Conservation (phyloP, 2,797 vertebrate species). For the Chiloscyllium punctatum region DNA sequence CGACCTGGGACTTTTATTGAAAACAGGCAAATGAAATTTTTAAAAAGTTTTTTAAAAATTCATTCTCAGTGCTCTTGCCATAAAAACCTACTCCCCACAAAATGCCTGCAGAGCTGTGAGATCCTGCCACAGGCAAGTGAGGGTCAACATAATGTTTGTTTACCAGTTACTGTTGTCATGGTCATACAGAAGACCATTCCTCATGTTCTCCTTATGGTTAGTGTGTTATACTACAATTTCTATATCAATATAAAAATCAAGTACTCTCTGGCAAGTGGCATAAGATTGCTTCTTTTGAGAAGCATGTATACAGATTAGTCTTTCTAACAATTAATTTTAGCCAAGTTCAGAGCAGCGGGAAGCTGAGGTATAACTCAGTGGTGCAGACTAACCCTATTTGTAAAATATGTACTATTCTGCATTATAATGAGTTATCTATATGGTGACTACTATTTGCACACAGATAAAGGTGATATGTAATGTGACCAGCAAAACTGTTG, state of each 20-base stretch:
- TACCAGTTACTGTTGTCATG: not conserved
- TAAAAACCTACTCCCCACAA: not conserved
- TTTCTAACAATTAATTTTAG: not conserved
- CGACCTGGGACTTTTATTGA: not conserved
- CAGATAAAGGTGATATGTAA: not conserved
- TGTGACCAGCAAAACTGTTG: not conserved
- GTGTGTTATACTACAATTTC: not conserved
- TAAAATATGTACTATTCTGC: not conserved
- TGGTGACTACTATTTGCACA: not conserved
- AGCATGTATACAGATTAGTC: not conserved
- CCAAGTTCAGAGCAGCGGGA: not conserved
- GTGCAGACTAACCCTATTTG: not conserved
- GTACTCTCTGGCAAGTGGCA: not conserved
- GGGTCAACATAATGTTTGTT: not conserved
- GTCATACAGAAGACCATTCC: not conserved
- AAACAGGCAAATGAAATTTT: not conserved
- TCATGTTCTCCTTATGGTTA: not conserved
- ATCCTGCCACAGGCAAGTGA: not conserved
- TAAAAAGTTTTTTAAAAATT: not conserved
- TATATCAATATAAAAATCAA: not conserved
- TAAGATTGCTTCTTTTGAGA: not conserved
- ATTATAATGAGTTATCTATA: not conserved
- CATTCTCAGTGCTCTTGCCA: not conserved
- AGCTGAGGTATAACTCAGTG: not conserved
- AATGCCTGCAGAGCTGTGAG: not conserved